Percentiles rank a stretch among this genome's conserved stretches.
Conservation (phyloP, 2,113 vertebrate genomes). For the Eurypyga helias region DNA sequence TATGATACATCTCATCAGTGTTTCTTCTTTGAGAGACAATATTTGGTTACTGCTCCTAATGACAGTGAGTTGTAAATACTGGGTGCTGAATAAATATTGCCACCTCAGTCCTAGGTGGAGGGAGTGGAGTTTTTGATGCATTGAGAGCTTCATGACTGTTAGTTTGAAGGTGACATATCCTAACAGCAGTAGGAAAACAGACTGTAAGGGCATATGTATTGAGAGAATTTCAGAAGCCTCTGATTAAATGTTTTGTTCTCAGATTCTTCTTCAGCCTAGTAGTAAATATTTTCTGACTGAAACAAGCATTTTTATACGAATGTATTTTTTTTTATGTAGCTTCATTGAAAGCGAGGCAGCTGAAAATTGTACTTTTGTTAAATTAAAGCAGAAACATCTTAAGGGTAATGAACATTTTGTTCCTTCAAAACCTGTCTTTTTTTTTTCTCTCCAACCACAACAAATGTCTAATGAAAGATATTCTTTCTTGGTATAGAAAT, state of each 20-base stretch:
- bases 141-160: neutral
- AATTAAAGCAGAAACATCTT: neutral
- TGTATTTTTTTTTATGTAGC: neutral
- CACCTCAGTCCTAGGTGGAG: rapidly evolving
- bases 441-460: neutral
- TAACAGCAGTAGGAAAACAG: neutral
- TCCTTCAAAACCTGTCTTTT: neutral
- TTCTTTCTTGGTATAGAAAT: neutral
- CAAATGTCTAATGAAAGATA: neutral
- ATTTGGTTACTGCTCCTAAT: neutral
- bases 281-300: neutral
- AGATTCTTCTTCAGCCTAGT: neutral
- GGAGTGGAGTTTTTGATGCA: neutral
- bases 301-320: neutral
- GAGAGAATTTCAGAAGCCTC: neutral
- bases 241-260: neutral
- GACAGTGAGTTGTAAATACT: neutral
- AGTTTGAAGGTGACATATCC: neutral
- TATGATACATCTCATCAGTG: neutral
- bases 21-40: neutral
- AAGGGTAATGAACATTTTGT: neutral
- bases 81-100: neutral
- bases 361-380: neutral
- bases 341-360: neutral
- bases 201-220: neutral